Conservation (phyloP, 2,797 vertebrate genomes). For the Botia almorhae region DNA sequence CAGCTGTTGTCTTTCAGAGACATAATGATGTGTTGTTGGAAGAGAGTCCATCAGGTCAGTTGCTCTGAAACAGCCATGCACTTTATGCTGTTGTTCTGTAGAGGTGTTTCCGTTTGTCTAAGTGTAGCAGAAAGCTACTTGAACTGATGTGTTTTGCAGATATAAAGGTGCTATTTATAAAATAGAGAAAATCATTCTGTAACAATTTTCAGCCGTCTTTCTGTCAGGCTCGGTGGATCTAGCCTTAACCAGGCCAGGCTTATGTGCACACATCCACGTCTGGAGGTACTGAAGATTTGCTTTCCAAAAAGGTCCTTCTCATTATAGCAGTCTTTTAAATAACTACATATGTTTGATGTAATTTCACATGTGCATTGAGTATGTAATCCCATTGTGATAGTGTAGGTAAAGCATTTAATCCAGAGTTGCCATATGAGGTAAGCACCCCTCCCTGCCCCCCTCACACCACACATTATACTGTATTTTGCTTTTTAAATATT, state of each 20-base stretch:
- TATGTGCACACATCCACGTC: background rate
- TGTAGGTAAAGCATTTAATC: slow-evolving; percentile 23
- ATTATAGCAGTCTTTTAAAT: background rate
- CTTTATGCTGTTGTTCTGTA: background rate
- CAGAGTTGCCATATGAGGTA: background rate
- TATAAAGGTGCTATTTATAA: slow-evolving; percentile 14
- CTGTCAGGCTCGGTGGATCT: slow-evolving; percentile 29
- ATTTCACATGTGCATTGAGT: slow-evolving; percentile 8
- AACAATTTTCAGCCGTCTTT: slow-evolving; percentile 1
- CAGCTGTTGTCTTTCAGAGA: slow-evolving; percentile 27
- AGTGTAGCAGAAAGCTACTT: background rate
- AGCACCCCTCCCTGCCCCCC: background rate
- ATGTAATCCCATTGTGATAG: background rate
- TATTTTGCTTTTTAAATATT: background rate
- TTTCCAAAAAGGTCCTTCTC: background rate
- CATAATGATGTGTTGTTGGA: slow-evolving; percentile 11
- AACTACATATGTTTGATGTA: slow-evolving; percentile 4
- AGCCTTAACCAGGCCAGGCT: background rate
- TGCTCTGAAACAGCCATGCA: background rate
- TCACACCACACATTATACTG: background rate
- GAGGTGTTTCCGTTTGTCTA: background rate
- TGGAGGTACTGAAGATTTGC: background rate
- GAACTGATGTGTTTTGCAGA: slow-evolving; percentile 29
- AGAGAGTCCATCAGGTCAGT: slow-evolving; percentile 1
- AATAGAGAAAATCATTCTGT: slow-evolving; percentile 13